Evolutionary conservation across 2,888 invertebrate genomes (phyloP), one percentile per base, ranked within the genome.

Genomic region (Odontomyia ornata): DNA sequence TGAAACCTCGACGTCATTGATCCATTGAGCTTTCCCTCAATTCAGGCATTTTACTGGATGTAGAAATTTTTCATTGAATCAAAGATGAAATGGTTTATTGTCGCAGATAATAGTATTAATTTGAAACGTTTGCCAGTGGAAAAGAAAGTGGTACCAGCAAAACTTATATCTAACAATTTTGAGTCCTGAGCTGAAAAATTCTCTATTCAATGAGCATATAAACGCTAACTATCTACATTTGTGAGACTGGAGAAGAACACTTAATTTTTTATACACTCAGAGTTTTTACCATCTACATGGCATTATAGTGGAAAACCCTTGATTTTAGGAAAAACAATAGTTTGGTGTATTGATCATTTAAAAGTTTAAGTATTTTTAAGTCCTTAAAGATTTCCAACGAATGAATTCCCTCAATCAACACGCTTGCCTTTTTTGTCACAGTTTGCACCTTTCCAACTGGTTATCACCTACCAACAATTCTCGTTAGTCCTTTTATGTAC

Each of bases 401-500:
- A 52, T 52, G n/a, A 52, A 52, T n/a, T n/a, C 15, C 15, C 7
- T 52, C 4, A 4, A 13, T 52, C 4, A 13, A 9, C 52, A 2
- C 15, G 3, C n/a, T 52, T 52, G 4, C 7, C 4, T n/a, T 4
- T 52, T n/a, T 52, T 52, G 7, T 52, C 13, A 43, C 13, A 43
- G 7, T 43, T 43, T 7, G 18, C 27, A 2, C 13, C 21, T 69
- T 69, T 69, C 69, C 69, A 46, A 15, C 69, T 69, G 69, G 69
- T 13, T 23, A 18, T 21, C 27, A 15, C 69, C 23, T 69, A 13
- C 9, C 65, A n/a, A n/a, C n/a, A n/a, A 36, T 18, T 65, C 47
- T 69, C n/a, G 47, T 69, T 69, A 69, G 69, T 47, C 30, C 46
- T 23, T 69, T 69, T 13, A 69, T 69, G 30, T 46, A 47, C 25